Evolutionary conservation across 2,797 vertebrate species (phyloP).

Genomic region (Hapalemur alaotrensis): DNA sequence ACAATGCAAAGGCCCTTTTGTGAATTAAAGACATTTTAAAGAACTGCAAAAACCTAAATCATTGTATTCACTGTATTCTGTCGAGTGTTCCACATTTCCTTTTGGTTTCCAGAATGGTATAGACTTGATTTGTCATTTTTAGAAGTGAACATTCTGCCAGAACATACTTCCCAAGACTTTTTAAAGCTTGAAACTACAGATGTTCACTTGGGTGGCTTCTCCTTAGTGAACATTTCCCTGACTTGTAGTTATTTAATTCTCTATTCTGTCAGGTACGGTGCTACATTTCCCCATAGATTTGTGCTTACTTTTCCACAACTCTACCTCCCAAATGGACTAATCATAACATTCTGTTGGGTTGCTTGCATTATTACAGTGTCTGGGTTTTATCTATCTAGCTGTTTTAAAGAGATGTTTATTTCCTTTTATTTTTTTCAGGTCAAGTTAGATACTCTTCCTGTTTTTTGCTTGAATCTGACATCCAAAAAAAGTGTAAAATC

Average conservation of each 20-base stretch:
- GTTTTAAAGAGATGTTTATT: neutral
- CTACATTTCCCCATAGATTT: slow-evolving; percentile 47
- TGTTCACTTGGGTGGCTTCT: slow-evolving; percentile 47
- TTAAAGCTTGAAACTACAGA: slow-evolving; percentile 40
- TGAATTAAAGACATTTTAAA: neutral
- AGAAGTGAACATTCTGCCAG: neutral
- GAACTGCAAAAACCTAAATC: neutral
- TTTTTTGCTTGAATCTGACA: neutral
- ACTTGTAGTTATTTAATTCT: slow-evolving; percentile 60
- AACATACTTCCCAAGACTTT: neutral
- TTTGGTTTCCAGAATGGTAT: neutral
- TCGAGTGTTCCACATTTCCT: neutral
- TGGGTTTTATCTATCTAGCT: neutral
- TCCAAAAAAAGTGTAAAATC: neutral
- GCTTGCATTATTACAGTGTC: slow-evolving; percentile 1
- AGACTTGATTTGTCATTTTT: neutral
- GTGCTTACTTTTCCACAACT: neutral
- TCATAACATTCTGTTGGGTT: slow-evolving; percentile 30
- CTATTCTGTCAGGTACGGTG: slow-evolving; percentile 2
- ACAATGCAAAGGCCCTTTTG: neutral
- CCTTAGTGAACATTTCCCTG: slow-evolving; percentile 22
- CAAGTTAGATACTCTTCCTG: neutral
- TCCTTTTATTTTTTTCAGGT: neutral
- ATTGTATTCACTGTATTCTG: neutral
- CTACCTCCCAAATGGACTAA: slow-evolving; percentile 46